Evolutionary conservation across 2,888 invertebrate species (phyloP), one percentile per base, ranked within the genome.

Genomic region (Hydraecia micacea): DNA sequence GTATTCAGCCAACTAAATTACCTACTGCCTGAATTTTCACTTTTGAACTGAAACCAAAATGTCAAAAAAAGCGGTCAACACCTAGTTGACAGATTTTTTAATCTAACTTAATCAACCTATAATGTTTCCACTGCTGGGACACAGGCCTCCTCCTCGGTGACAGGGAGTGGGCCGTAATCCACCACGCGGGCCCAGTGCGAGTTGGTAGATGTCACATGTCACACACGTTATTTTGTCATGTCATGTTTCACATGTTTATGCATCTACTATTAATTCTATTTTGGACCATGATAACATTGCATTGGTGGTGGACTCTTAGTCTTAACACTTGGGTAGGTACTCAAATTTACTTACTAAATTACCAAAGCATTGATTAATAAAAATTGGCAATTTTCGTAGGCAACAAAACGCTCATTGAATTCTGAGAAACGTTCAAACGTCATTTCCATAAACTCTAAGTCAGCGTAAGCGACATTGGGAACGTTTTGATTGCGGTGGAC

Each of bases 401-500:
- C 28, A 58, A 7, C 7, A 28, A 60, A 60, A 62, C 60, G 6
- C 13, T 46, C 21, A 25, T 21, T 9, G 28, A 9, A 9, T 60
- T 9, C 11, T 9, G 18, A 58, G n/a, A 58, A n/a, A 58, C 55
- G 11, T n/a, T 42, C 39, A 18, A 78, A 18, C 2, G 66, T 68
- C 83, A 70, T 77, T 85, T 91, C 87, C 84, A 83, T 77, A 8
- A 75, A 71, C 63, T 90, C 65, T 91, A 92, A 76, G 86, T 91
- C 91, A 39, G 28, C 79, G 91, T 87, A 32, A 36, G 15, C 36
- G 36, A 18, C 89, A 91, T 89, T 89, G 86, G 91, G 85, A 93
- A 92, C 93, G 92, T 94, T 95, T 94, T 94, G 95, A 95, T 95
- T 94, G 94, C 94, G 94, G 94, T 91, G 90, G 90, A 91, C 93